These are phyloP conservation scores for Morus bassanus DNA, from an alignment of 2,797 vertebrate genomes.

Conservation along the genomic window DNA sequence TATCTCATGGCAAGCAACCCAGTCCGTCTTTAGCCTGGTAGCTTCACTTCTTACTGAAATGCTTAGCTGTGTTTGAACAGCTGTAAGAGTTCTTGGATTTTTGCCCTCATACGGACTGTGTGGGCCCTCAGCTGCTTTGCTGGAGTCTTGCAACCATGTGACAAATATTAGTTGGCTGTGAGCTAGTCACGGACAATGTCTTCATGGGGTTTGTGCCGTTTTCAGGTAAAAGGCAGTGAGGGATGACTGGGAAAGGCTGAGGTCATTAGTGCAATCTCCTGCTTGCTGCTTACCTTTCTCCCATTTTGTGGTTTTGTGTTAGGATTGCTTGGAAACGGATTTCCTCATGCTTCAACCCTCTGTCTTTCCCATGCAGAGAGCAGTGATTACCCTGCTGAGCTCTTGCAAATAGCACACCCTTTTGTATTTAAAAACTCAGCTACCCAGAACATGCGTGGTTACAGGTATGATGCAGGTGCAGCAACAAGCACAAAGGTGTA, in stretches of 20 bases:
- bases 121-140: background rate
- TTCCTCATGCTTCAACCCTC: background rate
- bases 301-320: background rate
- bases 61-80: background rate
- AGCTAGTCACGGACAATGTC: background rate
- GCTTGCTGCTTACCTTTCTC: background rate
- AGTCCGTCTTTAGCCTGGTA: background rate
- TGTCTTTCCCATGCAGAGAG: background rate
- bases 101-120: accelerated
- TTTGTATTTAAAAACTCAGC: background rate
- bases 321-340: background rate
- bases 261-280: background rate
- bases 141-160: background rate
- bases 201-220: background rate
- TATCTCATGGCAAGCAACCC: background rate
- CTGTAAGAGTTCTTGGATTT: accelerated
- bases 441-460: background rate
- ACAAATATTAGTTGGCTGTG: background rate
- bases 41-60: background rate
- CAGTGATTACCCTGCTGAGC: background rate
- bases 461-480: background rate
- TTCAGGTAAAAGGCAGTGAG: background rate
- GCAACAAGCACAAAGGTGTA: background rate
- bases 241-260: background rate
- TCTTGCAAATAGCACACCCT: background rate